Conservation (phyloP, 2,113 vertebrate genomes). For the Edolisoma coerulescens region DNA sequence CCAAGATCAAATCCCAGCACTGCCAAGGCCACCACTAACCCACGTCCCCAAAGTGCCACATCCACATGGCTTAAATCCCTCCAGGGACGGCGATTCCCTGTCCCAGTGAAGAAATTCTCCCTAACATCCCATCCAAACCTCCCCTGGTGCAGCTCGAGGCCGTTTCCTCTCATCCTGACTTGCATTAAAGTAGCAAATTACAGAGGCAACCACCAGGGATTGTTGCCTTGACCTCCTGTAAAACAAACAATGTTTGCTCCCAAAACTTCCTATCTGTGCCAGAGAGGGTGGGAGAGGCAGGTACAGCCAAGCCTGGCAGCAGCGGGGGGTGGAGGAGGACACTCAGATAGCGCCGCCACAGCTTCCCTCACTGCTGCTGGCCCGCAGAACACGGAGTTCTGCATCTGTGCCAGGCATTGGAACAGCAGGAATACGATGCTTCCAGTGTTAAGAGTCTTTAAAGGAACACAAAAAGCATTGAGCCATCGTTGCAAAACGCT, state of each 20-base stretch:
- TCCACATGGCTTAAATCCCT: background rate
- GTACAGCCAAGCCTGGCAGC: slow-evolving; percentile 6
- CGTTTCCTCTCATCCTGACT: background rate
- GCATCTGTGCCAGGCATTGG: slow-evolving; percentile 43
- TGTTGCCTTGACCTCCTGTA: background rate
- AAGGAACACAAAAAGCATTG: background rate
- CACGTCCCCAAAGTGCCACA: background rate
- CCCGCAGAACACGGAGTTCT: slow-evolving; percentile 38
- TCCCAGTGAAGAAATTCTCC: background rate
- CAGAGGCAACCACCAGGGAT: rapidly evolving
- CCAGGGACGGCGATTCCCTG: background rate
- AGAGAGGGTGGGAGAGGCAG: background rate
- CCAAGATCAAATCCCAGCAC: background rate
- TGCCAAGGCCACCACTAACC: background rate
- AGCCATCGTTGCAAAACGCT: background rate
- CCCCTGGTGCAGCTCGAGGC: background rate
- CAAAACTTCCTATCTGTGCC: background rate
- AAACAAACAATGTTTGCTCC: background rate
- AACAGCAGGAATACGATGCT: slow-evolving; percentile 28
- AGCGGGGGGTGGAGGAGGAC: slow-evolving; percentile 23
- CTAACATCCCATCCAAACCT: rapidly evolving
- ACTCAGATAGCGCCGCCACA: background rate
- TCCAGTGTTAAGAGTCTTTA: background rate
- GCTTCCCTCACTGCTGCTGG: background rate
- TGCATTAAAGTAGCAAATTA: background rate